These are phyloP conservation scores for Cervus canadensis DNA, from an alignment of 2,113 vertebrate species.

Conservation along the genomic window DNA sequence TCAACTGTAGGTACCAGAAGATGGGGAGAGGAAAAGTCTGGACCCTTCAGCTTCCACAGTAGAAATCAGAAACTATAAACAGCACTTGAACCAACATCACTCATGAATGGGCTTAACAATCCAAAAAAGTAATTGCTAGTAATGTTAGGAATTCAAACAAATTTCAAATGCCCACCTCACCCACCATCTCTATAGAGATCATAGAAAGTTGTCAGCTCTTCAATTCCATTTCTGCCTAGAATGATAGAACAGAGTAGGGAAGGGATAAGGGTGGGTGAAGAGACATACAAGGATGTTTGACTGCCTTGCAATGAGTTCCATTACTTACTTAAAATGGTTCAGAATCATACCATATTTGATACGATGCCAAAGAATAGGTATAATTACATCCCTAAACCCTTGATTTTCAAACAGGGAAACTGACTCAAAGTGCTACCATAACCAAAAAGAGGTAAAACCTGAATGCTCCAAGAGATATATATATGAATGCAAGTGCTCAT, in stretches of 20 bases:
- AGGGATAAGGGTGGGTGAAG: not conserved
- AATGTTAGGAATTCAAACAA: not conserved
- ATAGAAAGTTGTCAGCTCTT: not conserved
- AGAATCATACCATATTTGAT: not conserved
- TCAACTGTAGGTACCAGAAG: not conserved
- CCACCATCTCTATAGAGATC: not conserved
- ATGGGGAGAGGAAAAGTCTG: not conserved
- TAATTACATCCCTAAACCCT: not conserved
- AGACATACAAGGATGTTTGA: not conserved
- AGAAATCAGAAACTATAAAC: not conserved
- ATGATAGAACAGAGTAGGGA: not conserved
- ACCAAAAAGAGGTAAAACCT: not conserved
- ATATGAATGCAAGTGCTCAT: not conserved
- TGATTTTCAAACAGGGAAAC: not conserved
- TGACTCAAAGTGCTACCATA: not conserved
- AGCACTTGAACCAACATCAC: not conserved
- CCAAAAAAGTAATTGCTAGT: not conserved
- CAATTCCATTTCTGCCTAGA: not conserved
- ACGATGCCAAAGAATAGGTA: not conserved
- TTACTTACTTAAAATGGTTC: not conserved
- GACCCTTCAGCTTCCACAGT: not conserved
- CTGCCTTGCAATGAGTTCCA: not conserved
- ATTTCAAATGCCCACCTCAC: not conserved
- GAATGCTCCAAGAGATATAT: not conserved
- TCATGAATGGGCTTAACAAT: not conserved